A percentile compares a stretch with the other conserved stretches of the same genome.
These are phyloP conservation scores for Petaurus breviceps DNA, from an alignment of 2,113 vertebrate species.

Conservation along the genomic window DNA sequence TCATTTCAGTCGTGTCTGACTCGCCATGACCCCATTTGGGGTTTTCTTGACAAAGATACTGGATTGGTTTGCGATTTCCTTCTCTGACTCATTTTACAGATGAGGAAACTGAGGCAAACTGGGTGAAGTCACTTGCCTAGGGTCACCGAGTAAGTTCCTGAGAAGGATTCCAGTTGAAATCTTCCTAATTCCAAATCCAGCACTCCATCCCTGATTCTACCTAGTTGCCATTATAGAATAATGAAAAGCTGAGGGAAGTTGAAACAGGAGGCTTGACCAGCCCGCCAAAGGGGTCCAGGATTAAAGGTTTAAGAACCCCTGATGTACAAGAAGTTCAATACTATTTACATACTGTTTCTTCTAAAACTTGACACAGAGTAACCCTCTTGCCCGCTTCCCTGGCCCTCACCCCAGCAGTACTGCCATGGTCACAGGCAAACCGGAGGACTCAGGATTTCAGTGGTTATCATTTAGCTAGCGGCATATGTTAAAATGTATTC, in stretches of 20 bases:
- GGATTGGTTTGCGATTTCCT: not conserved
- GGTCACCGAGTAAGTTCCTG: not conserved
- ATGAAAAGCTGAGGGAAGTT: not conserved
- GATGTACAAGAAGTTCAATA: not conserved
- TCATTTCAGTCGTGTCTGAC: not conserved
- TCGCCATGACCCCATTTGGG: too few relatives aligned
- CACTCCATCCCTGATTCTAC: not conserved
- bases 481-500: not conserved
- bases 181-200: not conserved
- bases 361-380: not conserved
- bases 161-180: not conserved
- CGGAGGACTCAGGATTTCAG: not conserved
- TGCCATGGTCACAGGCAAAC: not conserved
- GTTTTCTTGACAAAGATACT: too few relatives aligned
- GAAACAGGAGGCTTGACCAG: not conserved
- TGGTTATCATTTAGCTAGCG: not conserved
- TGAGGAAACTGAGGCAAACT: not conserved
- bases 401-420: not conserved
- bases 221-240: not conserved
- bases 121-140: not conserved
- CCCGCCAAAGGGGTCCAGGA: not conserved
- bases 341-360: not conserved
- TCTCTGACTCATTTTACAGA: not conserved
- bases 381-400: not conserved
- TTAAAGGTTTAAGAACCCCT: not conserved